Evolutionary conservation across 23 tunicate genomes (phyloP), one percentile per base, ranked within the genome.

Genomic region (Styela plicata): DNA sequence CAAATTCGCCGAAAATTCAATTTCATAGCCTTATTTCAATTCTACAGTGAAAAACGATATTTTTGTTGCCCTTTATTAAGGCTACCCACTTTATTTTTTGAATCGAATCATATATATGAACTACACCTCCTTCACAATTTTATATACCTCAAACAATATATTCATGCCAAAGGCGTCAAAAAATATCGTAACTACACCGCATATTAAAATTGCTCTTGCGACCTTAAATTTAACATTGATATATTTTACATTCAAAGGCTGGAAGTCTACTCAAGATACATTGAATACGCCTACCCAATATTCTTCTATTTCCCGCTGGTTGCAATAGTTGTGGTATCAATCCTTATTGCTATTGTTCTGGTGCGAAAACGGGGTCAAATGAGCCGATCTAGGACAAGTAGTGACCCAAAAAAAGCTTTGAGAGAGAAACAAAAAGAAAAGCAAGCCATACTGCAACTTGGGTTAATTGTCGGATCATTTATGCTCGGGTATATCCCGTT

Each of bases 301-400:
- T 83, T 83, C 70, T 44, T 83, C 80, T 83, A 83, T 69, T 22
- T 74, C 17, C 86, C 86, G 24, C 23, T 74, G 24, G 80, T 83
- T 0, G 2, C 2, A 34, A 74, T 75, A 24, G 52, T 30, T 25
- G 24, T 57, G 36, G 34, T 83, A 16, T 83, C 86, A n/a, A 24
- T 36, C 18, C 35, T 26, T 5, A 83, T 83, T 7, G 34, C 24
- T 3, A 34, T 29, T 69, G 63, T 74, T 5, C 10, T 83, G 69
- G 33, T 83, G 20, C 24, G 32, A 52, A 53, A 74, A 76, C 1
- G 27, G 37, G 26, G 31, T 25, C 2, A 27, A 17, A 25, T 27
- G 31, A 1, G 31, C 24, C 13, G 22, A 67, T 13, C 30, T 18
- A 1, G 71, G 24, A 18, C 31, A 22, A 67, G 2, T 22, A 1